A percentile compares a stretch with the other conserved stretches of the same genome.
These are phyloP conservation scores for Tetragonula carbonaria DNA, from an alignment of 2,888 invertebrate species.

Conservation along the genomic window DNA sequence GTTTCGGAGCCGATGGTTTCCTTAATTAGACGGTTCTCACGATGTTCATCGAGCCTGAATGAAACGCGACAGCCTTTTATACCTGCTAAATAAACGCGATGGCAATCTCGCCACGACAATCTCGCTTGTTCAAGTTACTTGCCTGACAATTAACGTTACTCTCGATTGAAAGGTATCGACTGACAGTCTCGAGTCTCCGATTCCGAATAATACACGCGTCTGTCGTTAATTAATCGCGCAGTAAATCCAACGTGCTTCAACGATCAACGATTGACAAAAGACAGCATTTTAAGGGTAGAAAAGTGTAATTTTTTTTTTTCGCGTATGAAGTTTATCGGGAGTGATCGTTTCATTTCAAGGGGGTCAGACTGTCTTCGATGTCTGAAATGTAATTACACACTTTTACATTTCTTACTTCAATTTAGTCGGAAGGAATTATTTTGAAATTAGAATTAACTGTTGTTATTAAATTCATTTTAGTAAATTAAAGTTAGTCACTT, in stretches of 20 bases:
- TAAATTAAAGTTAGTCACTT: no score
- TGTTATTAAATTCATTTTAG: no score
- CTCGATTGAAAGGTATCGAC: neutral
- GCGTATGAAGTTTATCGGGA: neutral
- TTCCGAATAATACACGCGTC: neutral
- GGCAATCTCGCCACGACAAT: neutral
- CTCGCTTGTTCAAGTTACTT: neutral
- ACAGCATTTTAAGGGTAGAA: neutral
- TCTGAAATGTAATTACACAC: no score
- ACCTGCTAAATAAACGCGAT: neutral
- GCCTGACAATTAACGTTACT: constrained; percentile 5
- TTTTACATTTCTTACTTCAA: no score
- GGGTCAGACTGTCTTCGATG: no score
- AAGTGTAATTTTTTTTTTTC: neutral
- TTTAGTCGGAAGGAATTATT: no score
- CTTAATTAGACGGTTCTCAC: constrained; percentile 21
- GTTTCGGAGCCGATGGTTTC: constrained; percentile 2
- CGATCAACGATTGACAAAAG: neutral
- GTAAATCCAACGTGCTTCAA: neutral
- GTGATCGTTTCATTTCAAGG: neutral
- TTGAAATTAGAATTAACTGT: no score
- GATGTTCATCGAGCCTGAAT: neutral
- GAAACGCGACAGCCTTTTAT: constrained; percentile 2
- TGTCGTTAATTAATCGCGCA: neutral
- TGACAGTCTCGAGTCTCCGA: neutral